A percentile compares a stretch with the other conserved stretches of the same genome.
These are phyloP conservation scores for Corythoichthys haematopterus DNA, from an alignment of 2,113 vertebrate species.

Conservation along the genomic window DNA sequence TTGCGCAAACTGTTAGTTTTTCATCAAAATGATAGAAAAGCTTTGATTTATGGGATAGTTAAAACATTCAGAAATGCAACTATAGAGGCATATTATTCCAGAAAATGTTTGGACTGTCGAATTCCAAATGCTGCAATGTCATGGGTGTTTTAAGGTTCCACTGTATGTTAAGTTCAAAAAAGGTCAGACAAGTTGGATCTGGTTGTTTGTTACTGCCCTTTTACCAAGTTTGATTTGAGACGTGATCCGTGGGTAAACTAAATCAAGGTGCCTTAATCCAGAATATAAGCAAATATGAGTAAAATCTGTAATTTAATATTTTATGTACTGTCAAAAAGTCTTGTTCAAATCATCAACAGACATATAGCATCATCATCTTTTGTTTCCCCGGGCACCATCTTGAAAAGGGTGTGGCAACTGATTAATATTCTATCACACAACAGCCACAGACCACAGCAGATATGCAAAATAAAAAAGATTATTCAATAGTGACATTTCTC, in stretches of 20 bases:
- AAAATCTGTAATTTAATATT: too few species aligned
- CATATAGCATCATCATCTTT: neutral
- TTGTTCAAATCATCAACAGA: neutral
- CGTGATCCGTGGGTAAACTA: neutral
- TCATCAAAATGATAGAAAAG: neutral
- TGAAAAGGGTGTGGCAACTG: slow-evolving; percentile 8
- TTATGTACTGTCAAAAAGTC: too few species aligned
- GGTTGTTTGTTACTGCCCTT: neutral
- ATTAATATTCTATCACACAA: slow-evolving; percentile 8
- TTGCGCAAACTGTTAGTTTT: neutral
- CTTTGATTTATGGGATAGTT: neutral
- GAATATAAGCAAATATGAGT: neutral
- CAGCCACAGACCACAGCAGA: slow-evolving; percentile 22
- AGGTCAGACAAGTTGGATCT: neutral
- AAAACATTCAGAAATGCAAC: neutral
- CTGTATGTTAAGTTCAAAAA: neutral
- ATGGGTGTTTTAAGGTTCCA: neutral
- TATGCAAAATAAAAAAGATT: neutral
- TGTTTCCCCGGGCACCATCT: neutral
- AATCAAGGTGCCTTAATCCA: neutral
- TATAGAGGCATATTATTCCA: neutral
- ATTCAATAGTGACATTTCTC: neutral
- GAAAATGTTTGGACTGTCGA: neutral
- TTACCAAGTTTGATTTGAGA: neutral
- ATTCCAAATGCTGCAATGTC: neutral